These are phyloP conservation scores for Cryptops parisi DNA, from an alignment of 2,888 invertebrate species.

Conservation along the genomic window DNA sequence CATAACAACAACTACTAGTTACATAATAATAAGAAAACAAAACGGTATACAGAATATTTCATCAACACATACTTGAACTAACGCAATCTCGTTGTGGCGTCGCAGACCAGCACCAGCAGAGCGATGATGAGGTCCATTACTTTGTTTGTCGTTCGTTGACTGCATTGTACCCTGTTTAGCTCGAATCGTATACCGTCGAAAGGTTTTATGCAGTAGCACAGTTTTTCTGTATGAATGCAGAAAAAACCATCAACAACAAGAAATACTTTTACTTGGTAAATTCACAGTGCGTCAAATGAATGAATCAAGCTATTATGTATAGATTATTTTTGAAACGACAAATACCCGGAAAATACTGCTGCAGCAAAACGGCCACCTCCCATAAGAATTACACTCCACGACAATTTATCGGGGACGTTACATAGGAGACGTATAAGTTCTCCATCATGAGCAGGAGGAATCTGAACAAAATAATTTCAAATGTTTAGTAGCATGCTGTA, in stretches of 20 bases:
- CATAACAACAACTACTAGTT: too few relatives aligned
- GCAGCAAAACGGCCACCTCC: conserved; percentile 74
- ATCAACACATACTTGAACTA: conserved; percentile 46
- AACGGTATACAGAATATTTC: neutral
- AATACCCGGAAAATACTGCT: conserved; percentile 43
- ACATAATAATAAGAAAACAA: neutral
- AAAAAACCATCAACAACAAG: neutral
- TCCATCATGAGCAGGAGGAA: conserved; percentile 26
- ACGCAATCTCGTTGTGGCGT: conserved; percentile 60
- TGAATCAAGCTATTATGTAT: neutral
- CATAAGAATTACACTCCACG: conserved; percentile 63
- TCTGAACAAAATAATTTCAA: conserved; percentile 26
- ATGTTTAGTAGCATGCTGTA: too few relatives aligned
- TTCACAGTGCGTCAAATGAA: neutral
- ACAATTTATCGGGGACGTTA: conserved; percentile 33
- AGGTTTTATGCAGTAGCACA: conserved; percentile 55
- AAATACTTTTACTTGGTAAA: neutral
- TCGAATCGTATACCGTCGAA: conserved; percentile 69
- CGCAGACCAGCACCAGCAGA: conserved; percentile 68
- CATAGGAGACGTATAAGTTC: conserved; percentile 30
- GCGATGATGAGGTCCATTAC: conserved; percentile 44
- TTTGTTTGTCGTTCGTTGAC: conserved; percentile 45
- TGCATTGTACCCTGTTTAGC: conserved; percentile 72
- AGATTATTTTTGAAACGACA: neutral
- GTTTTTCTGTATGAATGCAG: neutral